Base-by-base conservation (phyloP, 2,113 vertebrate genomes). In the Lycaon pictus region DNA sequence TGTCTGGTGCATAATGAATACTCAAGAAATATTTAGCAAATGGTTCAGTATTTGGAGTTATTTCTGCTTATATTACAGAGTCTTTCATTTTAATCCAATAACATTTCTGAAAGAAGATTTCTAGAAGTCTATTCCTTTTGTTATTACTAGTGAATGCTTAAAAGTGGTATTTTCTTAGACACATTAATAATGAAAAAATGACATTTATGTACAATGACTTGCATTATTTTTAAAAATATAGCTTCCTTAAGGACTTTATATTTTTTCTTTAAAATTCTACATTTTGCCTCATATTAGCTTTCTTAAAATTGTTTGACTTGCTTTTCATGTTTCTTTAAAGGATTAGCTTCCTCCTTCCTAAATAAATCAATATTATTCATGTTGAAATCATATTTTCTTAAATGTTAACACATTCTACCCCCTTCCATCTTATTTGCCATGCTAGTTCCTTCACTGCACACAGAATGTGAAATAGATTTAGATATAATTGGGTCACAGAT, bases 401-500 rank as follows among this genome's bases (percentile, higher is more conserved):
- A 97, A 95, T 95, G 88, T 95, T 95, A 98, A 95, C 77, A 82
- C 65, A 90, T 82, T 95, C 86, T 86, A 29, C 11, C 27, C 53
- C 32, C 27, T 93, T 93, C 67, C 35, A 63, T 96, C 88, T 91
- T 93, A 93, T 87, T 96, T 97, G 71, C 62, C 35, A 48, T 83
- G 86, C 90, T 77, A 55, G 37, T 69, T 86, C 23, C 29, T 69
- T 89, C 72, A 88, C 25, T 69, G 65, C 72, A 69, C 51, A 96
- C 55, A 96, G 91, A 95, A 72, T 88, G 32, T 88, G 91, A 97
- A 97, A 72, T 89, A 95, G 84, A 93, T 90, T 97, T 95, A 88
- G 87, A 89, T 96, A 62, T 96, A 95, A 96, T 88, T 96, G 93
- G 80, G 84, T 85, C 87, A 97, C 94, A 96, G 88, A 77, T 96